Evolutionary conservation across 2,113 vertebrate species (phyloP).

Genomic region (Neotoma lepida): DNA sequence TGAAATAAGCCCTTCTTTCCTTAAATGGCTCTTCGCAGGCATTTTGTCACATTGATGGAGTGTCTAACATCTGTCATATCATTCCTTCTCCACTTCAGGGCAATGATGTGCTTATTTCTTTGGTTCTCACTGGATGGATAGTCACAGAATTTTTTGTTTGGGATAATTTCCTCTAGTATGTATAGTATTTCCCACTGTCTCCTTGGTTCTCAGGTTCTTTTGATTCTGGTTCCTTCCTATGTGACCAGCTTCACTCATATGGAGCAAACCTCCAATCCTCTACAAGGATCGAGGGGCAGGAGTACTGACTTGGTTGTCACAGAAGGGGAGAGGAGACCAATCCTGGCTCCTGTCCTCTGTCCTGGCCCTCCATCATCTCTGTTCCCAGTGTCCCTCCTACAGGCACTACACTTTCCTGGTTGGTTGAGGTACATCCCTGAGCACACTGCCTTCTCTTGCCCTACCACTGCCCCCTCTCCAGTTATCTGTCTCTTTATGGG

Average conservation of each 20-base stretch:
- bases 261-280: background rate
- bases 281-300: fast-evolving
- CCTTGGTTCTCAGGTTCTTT: background rate
- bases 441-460: background rate
- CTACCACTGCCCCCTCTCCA: background rate
- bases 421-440: background rate
- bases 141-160: background rate
- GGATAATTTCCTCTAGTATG: background rate
- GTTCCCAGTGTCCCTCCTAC: background rate
- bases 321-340: background rate
- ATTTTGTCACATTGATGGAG: too few species aligned
- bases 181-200: background rate
- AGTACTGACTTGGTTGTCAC: background rate
- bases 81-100: background rate
- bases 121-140: background rate
- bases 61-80: background rate
- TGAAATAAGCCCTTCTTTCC: background rate
- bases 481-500: background rate
- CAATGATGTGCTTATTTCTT: background rate
- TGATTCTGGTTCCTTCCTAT: background rate
- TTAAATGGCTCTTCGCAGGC: too few species aligned
- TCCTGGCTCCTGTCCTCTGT: background rate
- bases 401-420: background rate
- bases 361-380: background rate
- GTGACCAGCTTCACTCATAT: background rate